Evolutionary conservation across 2,113 vertebrate species (phyloP).

Genomic region (Pogonocichla stellata): DNA sequence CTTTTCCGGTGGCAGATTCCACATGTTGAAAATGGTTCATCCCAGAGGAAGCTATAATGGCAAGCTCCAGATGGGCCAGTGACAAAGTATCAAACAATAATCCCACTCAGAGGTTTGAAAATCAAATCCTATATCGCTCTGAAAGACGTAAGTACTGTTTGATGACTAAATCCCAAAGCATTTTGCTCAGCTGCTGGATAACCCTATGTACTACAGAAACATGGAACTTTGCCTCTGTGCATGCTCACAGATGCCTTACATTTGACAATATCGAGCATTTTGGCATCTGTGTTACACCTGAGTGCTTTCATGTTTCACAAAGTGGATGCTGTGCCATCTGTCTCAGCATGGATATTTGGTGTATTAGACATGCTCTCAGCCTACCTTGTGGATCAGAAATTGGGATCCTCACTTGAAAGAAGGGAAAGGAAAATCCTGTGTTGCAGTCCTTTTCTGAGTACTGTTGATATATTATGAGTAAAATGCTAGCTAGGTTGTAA

Average conservation of each 20-base stretch:
- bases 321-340: constrained; percentile 45
- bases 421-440: neutral
- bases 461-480: neutral
- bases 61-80: constrained; percentile 42
- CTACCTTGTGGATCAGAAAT: neutral
- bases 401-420: neutral
- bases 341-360: neutral
- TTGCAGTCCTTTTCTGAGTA: neutral
- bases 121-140: constrained; percentile 12
- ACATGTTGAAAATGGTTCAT: neutral
- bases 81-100: constrained; percentile 31
- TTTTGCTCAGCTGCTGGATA: constrained; percentile 25
- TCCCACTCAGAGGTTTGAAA: neutral
- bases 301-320: constrained; percentile 41
- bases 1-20: neutral
- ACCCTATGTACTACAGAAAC: neutral
- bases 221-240: constrained; percentile 2
- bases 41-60: neutral
- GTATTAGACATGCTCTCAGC: neutral
- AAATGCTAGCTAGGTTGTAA: neutral
- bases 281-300: constrained; percentile 51
- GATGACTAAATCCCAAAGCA: constrained; percentile 26
- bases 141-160: neutral
- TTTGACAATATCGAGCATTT: neutral
- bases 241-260: constrained; percentile 10